Base-by-base conservation (phyloP, 2,888 invertebrate genomes). In the Acronicta leporina region DNA sequence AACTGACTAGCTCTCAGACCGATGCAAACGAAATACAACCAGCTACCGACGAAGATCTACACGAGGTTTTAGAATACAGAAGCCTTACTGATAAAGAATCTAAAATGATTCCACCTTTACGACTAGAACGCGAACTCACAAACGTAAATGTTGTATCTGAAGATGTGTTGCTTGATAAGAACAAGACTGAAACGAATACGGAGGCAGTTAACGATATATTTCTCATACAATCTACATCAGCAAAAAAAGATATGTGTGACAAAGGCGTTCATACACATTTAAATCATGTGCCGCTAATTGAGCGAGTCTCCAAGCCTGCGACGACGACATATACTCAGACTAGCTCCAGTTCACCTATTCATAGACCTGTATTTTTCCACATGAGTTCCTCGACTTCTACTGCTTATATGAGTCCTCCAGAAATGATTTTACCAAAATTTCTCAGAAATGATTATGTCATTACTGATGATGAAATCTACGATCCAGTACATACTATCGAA, bases 371-470 rank as follows among this genome's bases (percentile, higher is more conserved):
- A 7, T 87, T 87, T 64, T 80, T 88, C 63, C 93, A 92, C 55
- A 91, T 94, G 89, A 94, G 94, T 73, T 94, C 95, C 13, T 94
- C 95, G 2, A 93, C 94, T 13, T 95, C 95, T 3, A 95, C 95
- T 10, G 89, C 94, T 0, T 95, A 95, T 65, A 90, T 95, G 94
- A 95, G 95, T 66, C 95, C 95, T 7, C 95, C 95, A 42, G 95
- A 95, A 63, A 76, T 89, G 65, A 85, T 94, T 11, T 68, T 92
- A 56, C 94, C 94, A 0, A 83, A 82, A 63, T 90, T 82, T 69
- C 73, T 93, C 41, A 88, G 71, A 78, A 76, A 75, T 16, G 77
- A 82, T 63, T 79, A 77, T 63, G 59, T 47, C 16, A 63, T 78
- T 20, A 77, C 79, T 20, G 81, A 80, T 59, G 80, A 86, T 46